Conservation (phyloP, 2,888 invertebrate genomes). For the Gisinianus flammeolus region DNA sequence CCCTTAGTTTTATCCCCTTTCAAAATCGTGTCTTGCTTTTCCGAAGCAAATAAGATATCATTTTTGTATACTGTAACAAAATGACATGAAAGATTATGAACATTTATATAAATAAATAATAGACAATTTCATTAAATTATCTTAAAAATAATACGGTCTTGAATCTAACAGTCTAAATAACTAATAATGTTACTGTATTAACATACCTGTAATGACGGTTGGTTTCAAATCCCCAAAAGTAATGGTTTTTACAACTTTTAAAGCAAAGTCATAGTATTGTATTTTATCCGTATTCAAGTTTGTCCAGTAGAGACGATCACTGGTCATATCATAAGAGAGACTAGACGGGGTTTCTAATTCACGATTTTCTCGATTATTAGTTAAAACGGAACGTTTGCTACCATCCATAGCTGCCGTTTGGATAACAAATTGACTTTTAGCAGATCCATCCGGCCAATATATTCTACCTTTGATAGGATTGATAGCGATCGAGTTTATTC, state of each 20-base stretch:
- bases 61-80: slow-evolving; percentile 68
- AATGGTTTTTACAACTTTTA: slow-evolving; percentile 60
- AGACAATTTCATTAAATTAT: no score
- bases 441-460: slow-evolving; percentile 67
- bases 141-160: no score
- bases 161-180: no score
- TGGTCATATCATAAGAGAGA: slow-evolving; percentile 57
- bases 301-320: slow-evolving; percentile 73
- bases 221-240: slow-evolving; percentile 63
- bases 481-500: slow-evolving; percentile 72
- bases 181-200: no score
- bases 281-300: slow-evolving; percentile 65
- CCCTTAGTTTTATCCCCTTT: slow-evolving; percentile 69
- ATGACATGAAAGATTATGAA: neutral
- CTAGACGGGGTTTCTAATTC: slow-evolving; percentile 60
- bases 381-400: slow-evolving; percentile 60
- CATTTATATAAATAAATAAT: neutral
- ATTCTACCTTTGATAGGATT: slow-evolving; percentile 70
- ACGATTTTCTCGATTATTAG: slow-evolving; percentile 59
- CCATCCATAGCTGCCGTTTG: slow-evolving; percentile 73
- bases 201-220: slow-evolving; percentile 66
- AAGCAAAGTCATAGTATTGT: slow-evolving; percentile 68
- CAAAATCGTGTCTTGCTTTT: slow-evolving; percentile 70
- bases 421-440: slow-evolving; percentile 61
- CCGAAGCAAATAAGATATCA: slow-evolving; percentile 69